Conservation (phyloP, 2,797 vertebrate genomes). For the Smutsia temminckii region DNA sequence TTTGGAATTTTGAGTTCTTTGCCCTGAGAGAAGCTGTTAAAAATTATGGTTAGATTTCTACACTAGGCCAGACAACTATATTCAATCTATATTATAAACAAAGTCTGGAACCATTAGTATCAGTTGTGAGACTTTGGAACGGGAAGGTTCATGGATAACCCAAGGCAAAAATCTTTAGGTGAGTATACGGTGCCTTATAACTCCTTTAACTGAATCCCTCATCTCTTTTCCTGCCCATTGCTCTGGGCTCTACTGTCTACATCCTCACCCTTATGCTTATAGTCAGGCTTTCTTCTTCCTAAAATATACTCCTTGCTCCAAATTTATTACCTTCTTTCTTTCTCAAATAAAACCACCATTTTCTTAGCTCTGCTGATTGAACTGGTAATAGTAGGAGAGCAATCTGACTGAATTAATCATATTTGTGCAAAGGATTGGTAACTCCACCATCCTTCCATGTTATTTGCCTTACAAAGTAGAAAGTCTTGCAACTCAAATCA, state of each 20-base stretch:
- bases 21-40: slow-evolving; percentile 18
- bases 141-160: neutral
- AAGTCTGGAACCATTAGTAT: neutral
- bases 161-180: neutral
- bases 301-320: neutral
- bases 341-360: neutral
- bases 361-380: neutral
- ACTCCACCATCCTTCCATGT: neutral
- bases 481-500: neutral
- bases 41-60: neutral
- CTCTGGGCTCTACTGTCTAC: neutral
- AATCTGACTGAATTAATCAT: neutral
- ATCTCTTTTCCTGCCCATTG: neutral
- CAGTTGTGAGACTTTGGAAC: neutral
- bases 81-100: neutral
- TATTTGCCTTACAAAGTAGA: neutral
- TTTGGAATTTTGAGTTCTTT: slow-evolving; percentile 45
- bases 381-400: neutral
- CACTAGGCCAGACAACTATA: neutral
- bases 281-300: neutral
- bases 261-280: neutral
- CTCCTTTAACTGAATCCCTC: neutral
- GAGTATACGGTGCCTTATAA: fast-evolving
- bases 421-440: neutral
- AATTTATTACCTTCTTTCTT: neutral